phyloP scores from a whole-genome alignment of 2,113 vertebrate species.

The Dasyornis broadbenti region DNA sequence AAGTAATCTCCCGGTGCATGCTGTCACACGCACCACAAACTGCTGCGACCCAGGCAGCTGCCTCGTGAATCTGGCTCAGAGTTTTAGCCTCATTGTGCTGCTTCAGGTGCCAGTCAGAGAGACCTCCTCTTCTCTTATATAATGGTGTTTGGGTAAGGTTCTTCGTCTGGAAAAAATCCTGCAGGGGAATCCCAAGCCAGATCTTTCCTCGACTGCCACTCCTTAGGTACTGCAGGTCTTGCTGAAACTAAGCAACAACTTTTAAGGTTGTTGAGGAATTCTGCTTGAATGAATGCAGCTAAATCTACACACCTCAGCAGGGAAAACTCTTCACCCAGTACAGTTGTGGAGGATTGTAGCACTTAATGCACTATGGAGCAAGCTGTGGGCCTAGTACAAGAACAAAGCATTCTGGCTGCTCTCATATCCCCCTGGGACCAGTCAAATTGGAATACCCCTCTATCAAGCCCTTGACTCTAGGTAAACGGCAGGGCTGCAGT shows the following conservation, averaged over 20 bases:
- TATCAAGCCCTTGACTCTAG: neutral
- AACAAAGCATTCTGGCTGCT: neutral
- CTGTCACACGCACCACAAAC: neutral
- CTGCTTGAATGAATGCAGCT: neutral
- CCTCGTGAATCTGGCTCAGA: rapidly evolving
- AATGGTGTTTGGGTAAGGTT: neutral
- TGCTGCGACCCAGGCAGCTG: neutral
- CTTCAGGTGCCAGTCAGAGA: neutral
- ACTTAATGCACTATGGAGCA: neutral
- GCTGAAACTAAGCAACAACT: neutral
- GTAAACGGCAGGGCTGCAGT: neutral
- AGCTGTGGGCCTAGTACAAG: neutral
- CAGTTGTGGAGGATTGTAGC: neutral
- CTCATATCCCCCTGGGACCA: neutral
- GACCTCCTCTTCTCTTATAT: neutral
- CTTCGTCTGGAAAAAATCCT: neutral
- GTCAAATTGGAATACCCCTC: neutral
- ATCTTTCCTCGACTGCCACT: neutral
- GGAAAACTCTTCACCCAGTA: neutral
- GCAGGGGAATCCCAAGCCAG: neutral
- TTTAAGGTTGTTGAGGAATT: neutral
- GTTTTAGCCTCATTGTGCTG: neutral
- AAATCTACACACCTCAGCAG: neutral
- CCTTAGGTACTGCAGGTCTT: neutral
- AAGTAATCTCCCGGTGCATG: conserved; percentile 40